Conservation (phyloP, 35 echinoderm and acorn worm species). For the Strongylocentrotus purpuratus region DNA sequence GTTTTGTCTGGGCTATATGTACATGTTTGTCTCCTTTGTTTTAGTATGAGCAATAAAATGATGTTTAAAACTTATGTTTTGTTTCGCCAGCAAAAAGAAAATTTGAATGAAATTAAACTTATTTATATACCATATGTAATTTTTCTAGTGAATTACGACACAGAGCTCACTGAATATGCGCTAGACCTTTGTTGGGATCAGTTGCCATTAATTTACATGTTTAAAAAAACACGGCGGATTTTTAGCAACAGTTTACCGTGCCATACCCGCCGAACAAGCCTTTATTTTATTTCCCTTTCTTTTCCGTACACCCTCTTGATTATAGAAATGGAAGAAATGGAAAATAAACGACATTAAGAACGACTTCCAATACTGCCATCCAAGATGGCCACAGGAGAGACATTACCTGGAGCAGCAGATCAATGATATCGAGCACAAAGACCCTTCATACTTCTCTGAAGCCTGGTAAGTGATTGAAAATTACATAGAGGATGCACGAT, state of each 20-base stretch:
- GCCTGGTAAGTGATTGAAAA: constrained; percentile 67
- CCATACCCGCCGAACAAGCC: background rate
- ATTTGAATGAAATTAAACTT: too few relatives aligned
- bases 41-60: too few relatives aligned
- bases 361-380: constrained; percentile 88
- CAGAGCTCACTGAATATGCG: too few relatives aligned
- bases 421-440: constrained; percentile 57
- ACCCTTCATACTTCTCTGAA: constrained; percentile 84
- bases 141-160: too few relatives aligned
- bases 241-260: background rate
- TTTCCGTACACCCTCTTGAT: background rate
- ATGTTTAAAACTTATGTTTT: too few relatives aligned
- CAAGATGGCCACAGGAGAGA: constrained; percentile 94
- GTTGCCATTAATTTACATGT: background rate
- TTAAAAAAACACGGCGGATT: background rate
- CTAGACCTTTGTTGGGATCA: too few relatives aligned
- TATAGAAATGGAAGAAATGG: constrained; percentile 80
- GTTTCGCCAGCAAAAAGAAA: too few relatives aligned
- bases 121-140: too few relatives aligned
- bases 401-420: constrained; percentile 73
- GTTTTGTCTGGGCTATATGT: too few relatives aligned
- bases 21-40: too few relatives aligned
- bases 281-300: background rate
- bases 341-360: constrained; percentile 67
- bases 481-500: too few relatives aligned